phyloP scores from a whole-genome alignment of 2,797 vertebrate genomes.

The Bryconaethiops microstoma region DNA sequence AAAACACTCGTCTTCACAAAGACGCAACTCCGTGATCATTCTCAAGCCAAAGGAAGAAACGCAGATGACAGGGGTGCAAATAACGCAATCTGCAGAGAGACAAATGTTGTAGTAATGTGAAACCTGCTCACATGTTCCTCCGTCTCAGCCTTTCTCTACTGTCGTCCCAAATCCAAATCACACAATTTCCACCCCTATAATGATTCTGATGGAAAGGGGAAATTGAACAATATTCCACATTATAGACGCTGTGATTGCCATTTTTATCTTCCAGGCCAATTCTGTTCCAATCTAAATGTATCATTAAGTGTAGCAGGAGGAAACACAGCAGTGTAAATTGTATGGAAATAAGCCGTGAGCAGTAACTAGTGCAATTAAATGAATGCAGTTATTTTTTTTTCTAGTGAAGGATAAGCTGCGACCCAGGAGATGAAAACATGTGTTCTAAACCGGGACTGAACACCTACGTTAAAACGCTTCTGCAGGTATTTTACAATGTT shows the following conservation, averaged over 20 bases:
- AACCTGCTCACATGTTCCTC: conserved; percentile 5
- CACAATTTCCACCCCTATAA: conserved; percentile 42
- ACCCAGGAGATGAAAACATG: not conserved
- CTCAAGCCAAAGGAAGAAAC: conserved; percentile 39
- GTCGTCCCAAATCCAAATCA: conserved; percentile 44
- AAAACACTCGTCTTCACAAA: not conserved
- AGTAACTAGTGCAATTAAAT: conserved; percentile 30
- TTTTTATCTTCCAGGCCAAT: conserved; percentile 41
- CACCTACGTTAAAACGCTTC: not conserved
- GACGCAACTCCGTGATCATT: conserved; percentile 7
- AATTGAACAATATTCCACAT: conserved; percentile 50
- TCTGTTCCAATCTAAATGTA: conserved; percentile 44
- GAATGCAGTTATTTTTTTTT: not conserved
- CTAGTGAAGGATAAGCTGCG: not conserved
- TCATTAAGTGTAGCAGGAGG: conserved; percentile 39
- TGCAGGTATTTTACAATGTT: not conserved
- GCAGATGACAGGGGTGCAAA: conserved; percentile 46
- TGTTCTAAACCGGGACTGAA: not conserved
- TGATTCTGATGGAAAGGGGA: conserved; percentile 50
- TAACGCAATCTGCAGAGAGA: conserved; percentile 41
- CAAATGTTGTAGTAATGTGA: conserved; percentile 39
- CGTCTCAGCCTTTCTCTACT: conserved; percentile 23
- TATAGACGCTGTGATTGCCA: conserved; percentile 44
- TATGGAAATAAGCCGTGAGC: conserved; percentile 22
- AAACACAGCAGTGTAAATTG: conserved; percentile 38